Evolutionary conservation across 2,797 vertebrate genomes (phyloP), one percentile per base, ranked within the genome.

Genomic region (Otus scops): DNA sequence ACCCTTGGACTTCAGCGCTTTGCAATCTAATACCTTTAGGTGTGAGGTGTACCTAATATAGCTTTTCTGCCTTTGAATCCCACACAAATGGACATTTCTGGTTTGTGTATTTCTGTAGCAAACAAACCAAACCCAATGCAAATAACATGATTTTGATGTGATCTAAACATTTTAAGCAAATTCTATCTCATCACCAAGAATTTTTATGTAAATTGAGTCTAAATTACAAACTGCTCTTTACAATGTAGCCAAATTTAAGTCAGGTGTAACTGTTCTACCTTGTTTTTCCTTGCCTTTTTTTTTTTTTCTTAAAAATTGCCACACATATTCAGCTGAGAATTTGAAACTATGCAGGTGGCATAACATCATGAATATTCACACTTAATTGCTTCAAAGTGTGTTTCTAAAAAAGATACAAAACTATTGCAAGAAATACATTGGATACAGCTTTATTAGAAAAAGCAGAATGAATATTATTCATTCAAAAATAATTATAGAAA

Each of bases 201-300:
- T 32, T 17, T 0, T 51, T 47, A 65, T 8, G 12, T 24, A 88
- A 84, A 65, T 38, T 63, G 20, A 80, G 3, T 2, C 68, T 77
- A 61, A 86, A 64, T 39, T 74, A 17, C 10, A 71, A 67, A 45
- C 26, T 50, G 4, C 12, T 70, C 17, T 83, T 83, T 80, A 36
- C 21, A 45, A 57, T 83, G 8, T 45, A 67, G 14, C 17, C 9
- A 68, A 48, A 70, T 70, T 74, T 45, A 68, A 54, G 6, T 45
- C 1, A 19, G 13, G 2, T 59, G 11, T 45, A 61, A 38, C 6
- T n/a, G 6, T 28, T 21, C 6, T 53, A 34, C 1, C 3, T 68
- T 81, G 1, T 36, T 77, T 36, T 53, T 57, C 32, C 10, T 61
- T 87, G 11, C 2, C 14, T 65, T 38, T 65, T 9, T 30, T 78